Evolutionary conservation across 2,113 vertebrate genomes (phyloP), one percentile per base, ranked within the genome.

Genomic region (Planiliza haematocheilus): DNA sequence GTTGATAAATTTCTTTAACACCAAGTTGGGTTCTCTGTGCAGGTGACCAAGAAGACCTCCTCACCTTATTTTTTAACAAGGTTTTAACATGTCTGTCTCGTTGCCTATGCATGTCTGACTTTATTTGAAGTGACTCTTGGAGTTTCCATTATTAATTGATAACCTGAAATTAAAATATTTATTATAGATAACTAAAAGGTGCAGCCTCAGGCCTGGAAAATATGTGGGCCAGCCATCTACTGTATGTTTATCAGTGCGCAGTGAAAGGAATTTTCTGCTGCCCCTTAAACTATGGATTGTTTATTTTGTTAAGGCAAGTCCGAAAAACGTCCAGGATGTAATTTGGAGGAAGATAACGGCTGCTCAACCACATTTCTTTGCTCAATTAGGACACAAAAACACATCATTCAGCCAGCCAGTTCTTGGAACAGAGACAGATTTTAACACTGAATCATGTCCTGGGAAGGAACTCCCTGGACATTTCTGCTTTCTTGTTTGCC

Each of bases 151-250:
- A 76, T 70, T 84, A 74, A 84, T 84, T 82, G n/a, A 90, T 84
- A 46, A 30, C 16, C 60, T 61, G 12, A 41, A 74, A 83, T 87
- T 80, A 20, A 86, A 87, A 88, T 82, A 86, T 88, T 84, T 78
- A 89, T 89, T 41, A 41, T 69, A 70, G 70, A 68, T 49, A 75
- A 73, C 55, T 5, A 55, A 86, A 77, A 73, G 12, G 58, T 76
- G 59, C 77, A 69, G 72, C 77, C 78, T 39, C 17, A 57, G 56
- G 84, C 45, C 7, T 20, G 51, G 17, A 16, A 10, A 65, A 81
- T n/a, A 89, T 82, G 61, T 77, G 75, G 78, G 68, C 41, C 83
- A 70, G 21, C 24, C 41, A 17, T 77, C 49, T 30, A 48, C 45
- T 71, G 48, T 68, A 21, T 82, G 43, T 49, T 37, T 68, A 36